Percentiles rank a stretch among this genome's conserved stretches.
Conservation (phyloP, 2,888 invertebrate species). For the Panopea generosa region DNA sequence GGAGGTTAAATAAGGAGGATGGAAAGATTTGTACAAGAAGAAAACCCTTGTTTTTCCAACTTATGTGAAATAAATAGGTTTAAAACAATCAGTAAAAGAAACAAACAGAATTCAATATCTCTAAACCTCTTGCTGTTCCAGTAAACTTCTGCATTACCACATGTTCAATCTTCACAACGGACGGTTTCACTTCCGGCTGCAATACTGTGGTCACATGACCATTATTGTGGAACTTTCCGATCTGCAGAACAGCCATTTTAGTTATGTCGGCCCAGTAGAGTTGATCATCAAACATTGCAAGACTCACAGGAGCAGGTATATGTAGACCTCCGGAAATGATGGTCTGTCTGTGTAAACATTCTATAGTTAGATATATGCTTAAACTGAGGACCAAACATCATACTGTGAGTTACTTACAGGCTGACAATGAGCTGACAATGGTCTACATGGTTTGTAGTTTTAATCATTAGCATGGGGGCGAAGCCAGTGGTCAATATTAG, state of each 20-base stretch:
- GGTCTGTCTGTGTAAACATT: constrained; percentile 76
- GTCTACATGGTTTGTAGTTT: too few species aligned
- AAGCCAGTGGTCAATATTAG: too few species aligned
- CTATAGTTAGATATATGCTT: constrained; percentile 25
- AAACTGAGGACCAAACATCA: too few species aligned
- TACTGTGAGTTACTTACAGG: too few species aligned
- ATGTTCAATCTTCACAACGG: constrained; percentile 39
- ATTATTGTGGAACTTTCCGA: constrained; percentile 71
- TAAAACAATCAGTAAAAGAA: too few species aligned
- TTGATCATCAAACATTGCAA: constrained; percentile 97
- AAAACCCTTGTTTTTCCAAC: too few species aligned
- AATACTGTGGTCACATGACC: constrained; percentile 43
- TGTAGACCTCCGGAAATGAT: constrained; percentile 76
- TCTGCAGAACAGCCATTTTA: constrained; percentile 75
- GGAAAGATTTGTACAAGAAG: too few species aligned
- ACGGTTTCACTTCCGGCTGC: constrained; percentile 6
- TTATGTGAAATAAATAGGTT: too few species aligned
- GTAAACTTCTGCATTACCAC: constrained; percentile 33
- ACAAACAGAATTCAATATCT: too few species aligned
- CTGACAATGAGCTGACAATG: too few species aligned
- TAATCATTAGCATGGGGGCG: too few species aligned
- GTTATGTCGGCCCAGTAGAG: constrained; percentile 97
- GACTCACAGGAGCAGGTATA: constrained; percentile 79
- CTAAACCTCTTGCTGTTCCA: constrained; percentile 5
- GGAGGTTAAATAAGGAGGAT: too few species aligned